Conservation (phyloP, 2,113 vertebrate species). For the Acanthochromis polyacanthus region DNA sequence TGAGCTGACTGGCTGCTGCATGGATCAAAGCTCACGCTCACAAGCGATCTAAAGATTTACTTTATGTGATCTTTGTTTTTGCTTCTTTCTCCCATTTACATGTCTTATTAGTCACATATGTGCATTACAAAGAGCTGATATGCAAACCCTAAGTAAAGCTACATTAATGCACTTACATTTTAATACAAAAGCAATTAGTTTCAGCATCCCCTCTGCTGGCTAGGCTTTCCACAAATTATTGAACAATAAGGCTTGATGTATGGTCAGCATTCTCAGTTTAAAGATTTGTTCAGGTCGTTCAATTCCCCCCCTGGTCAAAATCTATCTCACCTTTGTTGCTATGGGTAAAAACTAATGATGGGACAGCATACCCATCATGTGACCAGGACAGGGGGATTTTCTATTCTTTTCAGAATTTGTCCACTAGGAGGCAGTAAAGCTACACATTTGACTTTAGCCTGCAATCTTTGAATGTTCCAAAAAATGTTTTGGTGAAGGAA, state of each 20-base stretch:
- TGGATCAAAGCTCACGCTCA: neutral
- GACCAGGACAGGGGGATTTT: neutral
- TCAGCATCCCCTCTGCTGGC: neutral
- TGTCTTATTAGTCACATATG: neutral
- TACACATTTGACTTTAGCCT: slow-evolving; percentile 39
- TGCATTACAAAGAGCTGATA: neutral
- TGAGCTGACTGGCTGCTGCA: neutral
- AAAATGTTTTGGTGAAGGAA: slow-evolving; percentile 31
- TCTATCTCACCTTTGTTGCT: slow-evolving; percentile 2
- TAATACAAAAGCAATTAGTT: neutral
- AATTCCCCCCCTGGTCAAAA: neutral
- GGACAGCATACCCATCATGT: neutral
- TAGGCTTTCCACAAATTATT: neutral
- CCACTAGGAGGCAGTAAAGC: slow-evolving; percentile 77
- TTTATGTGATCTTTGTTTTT: neutral
- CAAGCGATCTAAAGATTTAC: neutral
- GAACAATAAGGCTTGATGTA: neutral
- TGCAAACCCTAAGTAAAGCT: neutral
- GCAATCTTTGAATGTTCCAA: slow-evolving; percentile 5
- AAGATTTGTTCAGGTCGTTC: neutral
- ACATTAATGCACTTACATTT: neutral
- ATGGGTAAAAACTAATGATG: slow-evolving; percentile 14
- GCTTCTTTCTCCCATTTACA: neutral
- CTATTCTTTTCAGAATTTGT: neutral
- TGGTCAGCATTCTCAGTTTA: slow-evolving; percentile 8